phyloP scores from a whole-genome alignment of 1,140 invertebrate genomes.

The Campoletis sonorensis region DNA sequence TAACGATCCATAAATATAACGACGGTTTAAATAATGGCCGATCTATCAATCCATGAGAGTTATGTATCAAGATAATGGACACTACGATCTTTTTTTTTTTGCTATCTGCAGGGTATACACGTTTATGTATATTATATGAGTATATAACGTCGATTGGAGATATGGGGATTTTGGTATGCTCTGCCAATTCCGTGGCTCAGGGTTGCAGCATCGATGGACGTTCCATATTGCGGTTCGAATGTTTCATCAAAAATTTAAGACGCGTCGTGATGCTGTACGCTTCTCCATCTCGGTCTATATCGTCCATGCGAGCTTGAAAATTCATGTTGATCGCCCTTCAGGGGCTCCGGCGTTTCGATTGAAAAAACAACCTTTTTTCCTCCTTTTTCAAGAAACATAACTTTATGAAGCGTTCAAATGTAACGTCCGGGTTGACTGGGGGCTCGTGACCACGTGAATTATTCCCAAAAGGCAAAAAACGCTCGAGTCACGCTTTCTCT shows the following conservation, averaged over 20 bases:
- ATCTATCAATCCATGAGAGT: constrained; percentile 67
- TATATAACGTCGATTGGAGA: constrained; percentile 52
- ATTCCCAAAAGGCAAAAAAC: constrained; percentile 45
- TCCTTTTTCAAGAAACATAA: constrained; percentile 61
- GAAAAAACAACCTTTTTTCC: constrained; percentile 65
- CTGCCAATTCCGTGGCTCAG: constrained; percentile 45
- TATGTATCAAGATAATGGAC: constrained; percentile 73
- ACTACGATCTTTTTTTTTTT: constrained; percentile 35
- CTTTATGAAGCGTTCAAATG: constrained; percentile 68
- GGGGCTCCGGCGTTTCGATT: constrained; percentile 62
- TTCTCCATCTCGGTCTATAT: not conserved
- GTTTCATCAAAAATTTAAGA: constrained; percentile 77
- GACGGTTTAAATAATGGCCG: constrained; percentile 69
- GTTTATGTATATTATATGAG: constrained; percentile 14
- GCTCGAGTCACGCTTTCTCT: not conserved
- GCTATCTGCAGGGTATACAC: constrained; percentile 19
- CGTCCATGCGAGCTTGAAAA: constrained; percentile 69
- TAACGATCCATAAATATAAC: constrained; percentile 70
- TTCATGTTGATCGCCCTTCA: constrained; percentile 71
- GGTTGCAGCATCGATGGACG: constrained; percentile 54
- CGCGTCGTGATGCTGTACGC: constrained; percentile 70
- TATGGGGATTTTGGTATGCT: constrained; percentile 48
- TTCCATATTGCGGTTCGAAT: constrained; percentile 74
- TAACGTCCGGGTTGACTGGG: constrained; percentile 49
- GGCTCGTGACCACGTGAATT: constrained; percentile 46